These are phyloP conservation scores for Ephydatia muelleri DNA, from an alignment of 37 sponge, comb jelly and placozoan genomes.

Conservation along the genomic window DNA sequence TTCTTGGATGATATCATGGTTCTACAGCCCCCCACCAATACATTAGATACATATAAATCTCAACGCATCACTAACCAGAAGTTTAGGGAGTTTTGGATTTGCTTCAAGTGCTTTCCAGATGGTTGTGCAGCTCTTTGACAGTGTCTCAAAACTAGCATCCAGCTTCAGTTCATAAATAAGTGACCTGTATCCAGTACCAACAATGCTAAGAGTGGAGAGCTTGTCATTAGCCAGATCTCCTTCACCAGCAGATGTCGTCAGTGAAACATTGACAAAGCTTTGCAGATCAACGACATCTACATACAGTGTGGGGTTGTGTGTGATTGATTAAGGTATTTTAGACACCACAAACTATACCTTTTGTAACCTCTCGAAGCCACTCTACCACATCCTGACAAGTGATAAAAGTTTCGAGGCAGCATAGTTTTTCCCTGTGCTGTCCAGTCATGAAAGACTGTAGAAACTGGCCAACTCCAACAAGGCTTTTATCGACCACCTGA, in stretches of 20 bases:
- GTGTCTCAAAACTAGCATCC: constrained; percentile 11
- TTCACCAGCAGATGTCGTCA: constrained; percentile 67
- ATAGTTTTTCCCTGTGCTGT: neutral
- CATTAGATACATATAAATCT: neutral
- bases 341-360: constrained; percentile 1
- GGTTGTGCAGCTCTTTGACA: constrained; percentile 24
- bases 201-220: constrained; percentile 59
- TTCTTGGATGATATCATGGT: neutral
- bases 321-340: neutral
- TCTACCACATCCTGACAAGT: constrained; percentile 30
- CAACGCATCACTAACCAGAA: constrained; percentile 30
- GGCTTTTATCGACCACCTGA: neutral
- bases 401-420: constrained; percentile 34
- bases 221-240: constrained; percentile 51
- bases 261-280: constrained; percentile 63
- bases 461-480: constrained; percentile 33
- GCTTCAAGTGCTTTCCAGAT: constrained; percentile 51
- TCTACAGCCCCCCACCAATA: neutral
- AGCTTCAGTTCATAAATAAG: constrained; percentile 43
- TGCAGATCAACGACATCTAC: constrained; percentile 56
- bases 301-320: neutral
- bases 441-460: constrained; percentile 19
- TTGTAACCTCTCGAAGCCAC: constrained; percentile 55
- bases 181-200: constrained; percentile 54
- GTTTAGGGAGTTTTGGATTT: constrained; percentile 30